phyloP scores from a whole-genome alignment of 2,113 vertebrate species.

The Erinaceus europaeus region DNA sequence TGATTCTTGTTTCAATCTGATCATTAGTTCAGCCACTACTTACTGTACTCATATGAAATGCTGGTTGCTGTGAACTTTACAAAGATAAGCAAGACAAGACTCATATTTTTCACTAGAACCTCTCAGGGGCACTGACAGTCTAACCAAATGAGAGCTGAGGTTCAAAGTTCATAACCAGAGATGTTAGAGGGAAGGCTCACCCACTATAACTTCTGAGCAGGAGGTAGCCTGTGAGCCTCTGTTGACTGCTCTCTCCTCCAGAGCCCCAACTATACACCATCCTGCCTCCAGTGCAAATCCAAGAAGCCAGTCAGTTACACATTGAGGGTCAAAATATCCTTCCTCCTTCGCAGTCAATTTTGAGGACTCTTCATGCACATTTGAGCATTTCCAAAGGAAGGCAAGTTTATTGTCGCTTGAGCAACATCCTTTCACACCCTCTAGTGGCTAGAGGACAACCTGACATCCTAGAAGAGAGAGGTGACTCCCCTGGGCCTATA shows the following conservation, averaged over 20 bases:
- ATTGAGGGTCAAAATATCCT: not conserved
- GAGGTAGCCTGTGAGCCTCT: not conserved
- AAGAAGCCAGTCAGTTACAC: not conserved
- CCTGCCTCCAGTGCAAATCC: not conserved
- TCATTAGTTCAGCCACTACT: not conserved
- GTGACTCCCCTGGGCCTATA: slow-evolving; percentile 60
- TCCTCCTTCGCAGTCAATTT: not conserved
- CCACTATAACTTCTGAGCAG: not conserved
- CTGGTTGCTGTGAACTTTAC: too few species aligned
- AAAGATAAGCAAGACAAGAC: not conserved
- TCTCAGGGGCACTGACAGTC: not conserved
- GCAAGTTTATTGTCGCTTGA: slow-evolving; percentile 16
- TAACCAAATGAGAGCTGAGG: not conserved
- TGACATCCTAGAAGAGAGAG: slow-evolving; percentile 62
- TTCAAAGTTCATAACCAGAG: not conserved
- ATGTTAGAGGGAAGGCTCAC: not conserved
- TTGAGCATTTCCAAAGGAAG: slow-evolving; percentile 57
- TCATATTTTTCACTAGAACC: not conserved
- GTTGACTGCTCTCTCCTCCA: not conserved
- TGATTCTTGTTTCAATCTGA: not conserved
- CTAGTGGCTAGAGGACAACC: slow-evolving; percentile 78
- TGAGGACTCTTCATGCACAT: slow-evolving; percentile 31
- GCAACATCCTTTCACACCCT: slow-evolving; percentile 77
- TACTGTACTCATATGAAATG: not conserved
- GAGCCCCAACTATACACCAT: not conserved